Evolutionary conservation across 53 echinoderm and acorn worm genomes (phyloP).

Genomic region (Patiria pectinifera): DNA sequence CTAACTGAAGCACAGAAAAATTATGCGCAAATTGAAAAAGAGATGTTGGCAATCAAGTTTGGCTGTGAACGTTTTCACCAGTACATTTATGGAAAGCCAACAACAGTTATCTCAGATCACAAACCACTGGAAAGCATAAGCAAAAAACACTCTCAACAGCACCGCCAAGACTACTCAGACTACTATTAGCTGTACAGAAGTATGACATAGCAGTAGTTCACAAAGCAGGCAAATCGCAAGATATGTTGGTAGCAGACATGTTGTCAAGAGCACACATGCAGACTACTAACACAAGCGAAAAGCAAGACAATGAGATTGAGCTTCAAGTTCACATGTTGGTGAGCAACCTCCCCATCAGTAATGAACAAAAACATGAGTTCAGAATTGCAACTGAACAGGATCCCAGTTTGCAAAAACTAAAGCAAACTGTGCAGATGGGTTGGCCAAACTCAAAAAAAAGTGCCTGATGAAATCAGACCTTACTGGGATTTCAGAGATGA

Average conservation of each 20-base stretch:
- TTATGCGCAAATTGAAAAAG: too few relatives aligned
- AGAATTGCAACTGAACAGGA: constrained; percentile 29
- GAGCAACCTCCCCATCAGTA: not conserved
- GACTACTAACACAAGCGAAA: not conserved
- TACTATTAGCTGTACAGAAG: too few relatives aligned
- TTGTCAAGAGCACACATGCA: not conserved
- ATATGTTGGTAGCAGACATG: too few relatives aligned
- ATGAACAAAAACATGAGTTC: constrained; percentile 1
- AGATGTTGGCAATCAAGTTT: too few relatives aligned
- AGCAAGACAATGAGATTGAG: not conserved
- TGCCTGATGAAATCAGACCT: constrained; percentile 22
- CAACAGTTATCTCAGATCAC: too few relatives aligned
- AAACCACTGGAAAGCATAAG: not conserved
- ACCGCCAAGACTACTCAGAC: too few relatives aligned
- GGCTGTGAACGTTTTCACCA: too few relatives aligned
- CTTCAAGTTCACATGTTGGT: constrained; percentile 16
- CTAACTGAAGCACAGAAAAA: too few relatives aligned
- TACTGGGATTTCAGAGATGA: constrained; percentile 65
- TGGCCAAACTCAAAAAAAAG: constrained; percentile 45
- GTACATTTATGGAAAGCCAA: too few relatives aligned
- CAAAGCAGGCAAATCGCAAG: too few relatives aligned
- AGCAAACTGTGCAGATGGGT: constrained; percentile 24
- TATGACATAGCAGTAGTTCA: too few relatives aligned
- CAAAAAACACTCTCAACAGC: not conserved
- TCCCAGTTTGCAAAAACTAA: constrained; percentile 36